phyloP scores from a whole-genome alignment of 2,113 vertebrate species.

The Passer domesticus region DNA sequence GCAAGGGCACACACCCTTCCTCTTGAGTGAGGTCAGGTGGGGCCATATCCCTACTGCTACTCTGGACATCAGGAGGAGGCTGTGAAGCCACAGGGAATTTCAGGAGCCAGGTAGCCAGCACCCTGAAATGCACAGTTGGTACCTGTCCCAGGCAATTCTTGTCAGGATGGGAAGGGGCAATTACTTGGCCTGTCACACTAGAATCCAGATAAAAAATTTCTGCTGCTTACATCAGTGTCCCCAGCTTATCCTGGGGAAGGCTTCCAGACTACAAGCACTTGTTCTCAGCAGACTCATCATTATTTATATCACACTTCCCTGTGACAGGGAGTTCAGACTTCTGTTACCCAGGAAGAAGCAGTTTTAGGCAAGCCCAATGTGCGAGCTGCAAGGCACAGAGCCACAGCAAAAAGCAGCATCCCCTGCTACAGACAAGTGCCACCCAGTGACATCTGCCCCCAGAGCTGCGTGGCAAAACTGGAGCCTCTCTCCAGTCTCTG shows the following conservation, averaged over 20 bases:
- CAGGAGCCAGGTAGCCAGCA: background rate
- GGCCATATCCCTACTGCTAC: background rate
- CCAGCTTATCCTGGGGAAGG: background rate
- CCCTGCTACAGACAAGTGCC: background rate
- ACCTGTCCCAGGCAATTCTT: background rate
- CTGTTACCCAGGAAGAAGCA: background rate
- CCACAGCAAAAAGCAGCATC: background rate
- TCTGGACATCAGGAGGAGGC: background rate
- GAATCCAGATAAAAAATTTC: background rate
- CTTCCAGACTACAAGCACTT: background rate
- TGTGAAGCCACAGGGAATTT: background rate
- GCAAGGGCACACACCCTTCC: background rate
- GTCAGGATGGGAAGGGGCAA: background rate
- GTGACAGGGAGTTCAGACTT: background rate
- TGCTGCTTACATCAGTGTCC: background rate
- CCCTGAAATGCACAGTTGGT: background rate
- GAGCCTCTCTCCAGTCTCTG: background rate
- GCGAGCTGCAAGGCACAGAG: background rate
- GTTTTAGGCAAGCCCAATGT: accelerated
- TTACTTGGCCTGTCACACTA: background rate
- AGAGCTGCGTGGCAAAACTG: background rate
- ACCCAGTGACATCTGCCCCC: background rate
- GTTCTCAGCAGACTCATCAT: background rate
- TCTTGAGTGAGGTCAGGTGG: background rate
- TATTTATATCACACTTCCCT: background rate